A percentile compares a stretch with the other conserved stretches of the same genome.
phyloP scores from a whole-genome alignment of 2,888 invertebrate genomes.

The Petrolisthes cinctipes region DNA sequence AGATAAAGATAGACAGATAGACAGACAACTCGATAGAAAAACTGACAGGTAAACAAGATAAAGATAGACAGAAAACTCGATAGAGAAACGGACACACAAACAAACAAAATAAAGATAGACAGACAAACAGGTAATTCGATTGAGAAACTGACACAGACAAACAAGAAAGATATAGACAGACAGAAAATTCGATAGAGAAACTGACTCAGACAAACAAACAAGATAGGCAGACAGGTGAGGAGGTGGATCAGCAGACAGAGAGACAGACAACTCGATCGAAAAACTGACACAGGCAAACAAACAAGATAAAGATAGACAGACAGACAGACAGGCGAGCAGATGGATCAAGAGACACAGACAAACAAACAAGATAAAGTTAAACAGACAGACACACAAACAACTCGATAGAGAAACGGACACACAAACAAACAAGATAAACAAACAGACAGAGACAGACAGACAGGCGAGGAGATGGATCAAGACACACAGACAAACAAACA shows the following conservation, averaged over 20 bases:
- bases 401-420: no score
- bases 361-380: not conserved
- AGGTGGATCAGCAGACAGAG: not conserved
- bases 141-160: no score
- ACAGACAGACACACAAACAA: no score
- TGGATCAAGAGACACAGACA: not conserved
- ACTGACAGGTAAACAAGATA: not conserved
- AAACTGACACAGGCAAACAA: not conserved
- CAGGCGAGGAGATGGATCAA: not conserved
- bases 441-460: no score
- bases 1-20: not conserved
- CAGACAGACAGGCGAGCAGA: not conserved
- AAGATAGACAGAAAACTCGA: not conserved
- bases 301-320: not conserved
- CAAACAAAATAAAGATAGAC: not conserved
- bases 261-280: no score
- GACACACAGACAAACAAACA: not conserved
- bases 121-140: not conserved
- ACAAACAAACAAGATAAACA: not conserved
- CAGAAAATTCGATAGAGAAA: no score
- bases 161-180: not conserved
- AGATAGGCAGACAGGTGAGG: no score
- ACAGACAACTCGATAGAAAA: not conserved
- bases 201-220: not conserved
- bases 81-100: not conserved